Conservation (phyloP, 2,113 vertebrate species). For the Gobio gobio region DNA sequence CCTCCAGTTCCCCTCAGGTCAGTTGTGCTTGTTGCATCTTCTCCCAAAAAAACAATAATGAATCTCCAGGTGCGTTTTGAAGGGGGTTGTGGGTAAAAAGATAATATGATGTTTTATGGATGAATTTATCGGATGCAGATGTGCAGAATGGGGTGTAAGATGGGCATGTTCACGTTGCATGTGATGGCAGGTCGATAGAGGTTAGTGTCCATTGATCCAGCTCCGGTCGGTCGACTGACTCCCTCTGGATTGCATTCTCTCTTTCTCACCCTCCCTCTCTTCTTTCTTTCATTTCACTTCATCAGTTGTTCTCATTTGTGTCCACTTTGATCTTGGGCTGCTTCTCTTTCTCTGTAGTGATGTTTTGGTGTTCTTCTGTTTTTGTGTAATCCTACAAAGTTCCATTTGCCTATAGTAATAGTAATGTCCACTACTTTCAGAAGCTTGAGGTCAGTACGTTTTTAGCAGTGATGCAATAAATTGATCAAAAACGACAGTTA, state of each 20-base stretch:
- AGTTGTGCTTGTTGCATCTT: not conserved
- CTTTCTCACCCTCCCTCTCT: conserved; percentile 50
- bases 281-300: conserved; percentile 32
- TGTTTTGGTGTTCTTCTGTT: not conserved
- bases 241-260: conserved; percentile 67
- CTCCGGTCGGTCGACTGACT: conserved; percentile 79
- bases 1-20: not conserved
- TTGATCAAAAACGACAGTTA: not conserved
- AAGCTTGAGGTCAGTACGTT: not conserved
- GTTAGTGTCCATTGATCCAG: conserved; percentile 83
- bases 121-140: conserved; percentile 39
- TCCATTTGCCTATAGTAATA: not conserved
- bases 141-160: conserved; percentile 57
- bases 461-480: not conserved
- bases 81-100: not conserved
- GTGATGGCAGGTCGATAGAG: conserved; percentile 78
- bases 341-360: conserved; percentile 24
- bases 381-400: not conserved
- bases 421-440: not conserved
- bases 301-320: conserved; percentile 46
- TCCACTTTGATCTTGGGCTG: conserved; percentile 36
- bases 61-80: conserved; percentile 16
- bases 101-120: not conserved
- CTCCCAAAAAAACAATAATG: conserved; percentile 9
- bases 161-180: conserved; percentile 53